phyloP scores from a whole-genome alignment of 2,888 invertebrate species.

The Ectropis crepuscularia region DNA sequence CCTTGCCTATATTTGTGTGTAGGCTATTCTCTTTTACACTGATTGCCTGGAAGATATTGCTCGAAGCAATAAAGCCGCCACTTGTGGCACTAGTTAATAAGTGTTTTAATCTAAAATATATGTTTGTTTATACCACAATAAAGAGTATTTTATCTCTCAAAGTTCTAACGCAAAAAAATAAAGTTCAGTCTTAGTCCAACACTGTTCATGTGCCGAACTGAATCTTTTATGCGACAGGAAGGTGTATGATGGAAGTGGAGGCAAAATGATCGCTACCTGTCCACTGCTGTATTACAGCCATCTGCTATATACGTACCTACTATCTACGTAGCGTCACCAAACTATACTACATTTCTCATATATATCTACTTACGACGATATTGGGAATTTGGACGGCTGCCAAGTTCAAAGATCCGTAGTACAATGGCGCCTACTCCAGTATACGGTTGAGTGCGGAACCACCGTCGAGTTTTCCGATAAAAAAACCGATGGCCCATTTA shows the following conservation, averaged over 20 bases:
- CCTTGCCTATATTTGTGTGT: too few species aligned
- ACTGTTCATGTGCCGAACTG: constrained; percentile 26
- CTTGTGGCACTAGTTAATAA: too few species aligned
- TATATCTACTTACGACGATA: constrained; percentile 2
- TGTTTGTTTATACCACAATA: too few species aligned
- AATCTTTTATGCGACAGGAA: constrained; percentile 30
- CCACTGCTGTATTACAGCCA: constrained; percentile 14
- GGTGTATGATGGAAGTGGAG: constrained; percentile 25
- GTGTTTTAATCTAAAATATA: too few species aligned
- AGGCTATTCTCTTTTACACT: too few species aligned
- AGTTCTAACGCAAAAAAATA: constrained; percentile 1
- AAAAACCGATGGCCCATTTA: background rate
- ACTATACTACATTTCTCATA: background rate
- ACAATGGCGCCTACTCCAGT: background rate
- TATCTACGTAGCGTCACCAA: background rate
- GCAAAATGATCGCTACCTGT: constrained; percentile 18
- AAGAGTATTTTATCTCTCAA: background rate
- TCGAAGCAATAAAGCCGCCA: too few species aligned
- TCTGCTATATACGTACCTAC: constrained; percentile 11
- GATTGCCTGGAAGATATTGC: too few species aligned
- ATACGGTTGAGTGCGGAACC: background rate
- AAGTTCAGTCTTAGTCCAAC: constrained; percentile 5
- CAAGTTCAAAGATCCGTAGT: constrained; percentile 12
- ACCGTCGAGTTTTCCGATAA: too few species aligned
- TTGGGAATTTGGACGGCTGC: background rate